Percentiles rank a stretch among this genome's conserved stretches.
These are phyloP conservation scores for Anhinga anhinga DNA, from an alignment of 2,113 vertebrate species.

Conservation along the genomic window DNA sequence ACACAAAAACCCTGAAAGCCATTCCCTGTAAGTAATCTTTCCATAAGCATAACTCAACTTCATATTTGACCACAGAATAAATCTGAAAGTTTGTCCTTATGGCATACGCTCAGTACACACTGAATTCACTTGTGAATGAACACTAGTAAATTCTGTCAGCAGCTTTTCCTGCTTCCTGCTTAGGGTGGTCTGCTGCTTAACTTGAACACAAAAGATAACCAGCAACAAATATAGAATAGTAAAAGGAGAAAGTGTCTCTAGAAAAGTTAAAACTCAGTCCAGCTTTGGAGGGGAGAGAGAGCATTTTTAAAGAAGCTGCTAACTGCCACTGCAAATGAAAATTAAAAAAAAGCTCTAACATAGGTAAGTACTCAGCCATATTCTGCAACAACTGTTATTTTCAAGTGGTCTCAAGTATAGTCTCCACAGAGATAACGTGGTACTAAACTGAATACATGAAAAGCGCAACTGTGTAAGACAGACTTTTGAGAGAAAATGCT, in stretches of 20 bases:
- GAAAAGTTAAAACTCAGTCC: background rate
- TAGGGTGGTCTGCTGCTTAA: background rate
- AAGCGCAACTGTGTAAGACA: background rate
- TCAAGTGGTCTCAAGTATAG: constrained; percentile 9
- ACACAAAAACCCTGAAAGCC: accelerated
- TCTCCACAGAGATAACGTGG: background rate
- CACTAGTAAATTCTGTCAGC: background rate
- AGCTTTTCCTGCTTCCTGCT: background rate
- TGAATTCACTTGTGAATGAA: background rate
- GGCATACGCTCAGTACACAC: background rate
- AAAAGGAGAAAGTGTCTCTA: background rate
- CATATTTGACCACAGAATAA: background rate
- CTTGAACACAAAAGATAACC: background rate
- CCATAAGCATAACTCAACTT: background rate
- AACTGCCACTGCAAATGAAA: background rate
- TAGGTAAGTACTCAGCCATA: background rate
- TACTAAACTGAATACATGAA: background rate
- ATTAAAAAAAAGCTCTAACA: background rate
- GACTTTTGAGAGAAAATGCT: constrained; percentile 26
- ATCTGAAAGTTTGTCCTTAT: background rate
- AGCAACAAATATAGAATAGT: background rate
- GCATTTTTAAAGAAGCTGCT: background rate
- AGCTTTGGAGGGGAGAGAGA: background rate
- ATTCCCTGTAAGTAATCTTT: background rate
- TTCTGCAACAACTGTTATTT: constrained; percentile 14